These are phyloP conservation scores for Tretioscincus oriximinensis DNA, from an alignment of 2,113 vertebrate species.

Conservation along the genomic window DNA sequence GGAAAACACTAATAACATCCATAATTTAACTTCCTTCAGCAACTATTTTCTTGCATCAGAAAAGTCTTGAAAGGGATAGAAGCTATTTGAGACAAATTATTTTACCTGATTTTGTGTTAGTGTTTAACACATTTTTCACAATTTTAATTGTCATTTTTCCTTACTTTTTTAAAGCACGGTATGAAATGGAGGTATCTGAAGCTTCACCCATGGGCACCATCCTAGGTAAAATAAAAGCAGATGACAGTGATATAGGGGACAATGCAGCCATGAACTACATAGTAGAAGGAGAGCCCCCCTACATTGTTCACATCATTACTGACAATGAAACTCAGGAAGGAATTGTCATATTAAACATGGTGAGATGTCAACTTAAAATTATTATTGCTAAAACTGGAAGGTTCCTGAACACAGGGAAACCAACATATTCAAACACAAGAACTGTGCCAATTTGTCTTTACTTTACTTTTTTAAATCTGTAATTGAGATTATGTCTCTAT, in stretches of 20 bases:
- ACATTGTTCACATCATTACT: conserved; percentile 81
- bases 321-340: conserved; percentile 88
- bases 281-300: conserved; percentile 78
- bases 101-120: neutral
- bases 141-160: neutral
- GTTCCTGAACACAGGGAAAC: too few species aligned
- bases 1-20: too few species aligned
- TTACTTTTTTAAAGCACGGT: conserved; percentile 76
- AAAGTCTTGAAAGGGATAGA: too few species aligned
- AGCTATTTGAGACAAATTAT: neutral
- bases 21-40: too few species aligned
- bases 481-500: too few species aligned
- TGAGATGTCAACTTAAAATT: conserved; percentile 51
- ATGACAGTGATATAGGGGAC: conserved; percentile 82
- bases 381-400: too few species aligned
- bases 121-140: neutral
- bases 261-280: conserved; percentile 89
- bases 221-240: conserved; percentile 82
- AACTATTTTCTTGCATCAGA: too few species aligned
- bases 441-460: too few species aligned
- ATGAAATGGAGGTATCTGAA: conserved; percentile 83
- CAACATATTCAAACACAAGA: too few species aligned
- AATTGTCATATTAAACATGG: conserved; percentile 84
- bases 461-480: too few species aligned
- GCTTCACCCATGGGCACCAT: conserved; percentile 76